Evolutionary conservation across 2,113 vertebrate genomes (phyloP).

Genomic region (Sorex araneus): DNA sequence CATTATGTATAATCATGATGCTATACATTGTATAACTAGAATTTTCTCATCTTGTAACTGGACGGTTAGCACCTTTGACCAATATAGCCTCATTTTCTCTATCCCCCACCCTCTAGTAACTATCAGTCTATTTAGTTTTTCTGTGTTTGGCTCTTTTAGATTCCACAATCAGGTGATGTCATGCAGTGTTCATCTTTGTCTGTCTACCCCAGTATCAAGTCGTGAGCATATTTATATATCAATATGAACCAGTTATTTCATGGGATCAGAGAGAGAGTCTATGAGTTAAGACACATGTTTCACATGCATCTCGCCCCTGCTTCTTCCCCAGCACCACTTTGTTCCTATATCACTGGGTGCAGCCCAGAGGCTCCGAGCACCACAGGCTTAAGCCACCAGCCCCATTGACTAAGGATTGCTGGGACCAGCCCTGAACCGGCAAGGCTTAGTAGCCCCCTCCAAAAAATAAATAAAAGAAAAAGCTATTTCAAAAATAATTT

Average conservation of each 20-base stretch:
- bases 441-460: too few relatives aligned
- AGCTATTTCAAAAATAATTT: constrained; percentile 44
- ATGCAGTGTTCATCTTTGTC: not conserved
- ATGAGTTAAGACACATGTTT: too few relatives aligned
- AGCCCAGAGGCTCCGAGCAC: too few relatives aligned
- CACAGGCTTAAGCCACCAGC: too few relatives aligned
- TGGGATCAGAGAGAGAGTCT: too few relatives aligned
- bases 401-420: too few relatives aligned
- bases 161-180: not conserved
- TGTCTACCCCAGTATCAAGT: constrained; percentile 1
- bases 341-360: too few relatives aligned
- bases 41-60: constrained; percentile 13
- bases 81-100: not conserved
- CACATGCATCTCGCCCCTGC: too few relatives aligned
- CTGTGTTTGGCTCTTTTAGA: constrained; percentile 2
- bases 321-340: too few relatives aligned
- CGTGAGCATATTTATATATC: constrained; percentile 27
- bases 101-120: not conserved
- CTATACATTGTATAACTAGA: not conserved
- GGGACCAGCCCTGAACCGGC: too few relatives aligned
- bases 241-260: not conserved
- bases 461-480: not conserved
- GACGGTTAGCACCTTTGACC: not conserved
- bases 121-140: not conserved
- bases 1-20: not conserved